Percentiles rank a stretch among this genome's conserved stretches.
These are phyloP conservation scores for Hyphantria cunea DNA, from an alignment of 1,140 invertebrate genomes.

Conservation along the genomic window DNA sequence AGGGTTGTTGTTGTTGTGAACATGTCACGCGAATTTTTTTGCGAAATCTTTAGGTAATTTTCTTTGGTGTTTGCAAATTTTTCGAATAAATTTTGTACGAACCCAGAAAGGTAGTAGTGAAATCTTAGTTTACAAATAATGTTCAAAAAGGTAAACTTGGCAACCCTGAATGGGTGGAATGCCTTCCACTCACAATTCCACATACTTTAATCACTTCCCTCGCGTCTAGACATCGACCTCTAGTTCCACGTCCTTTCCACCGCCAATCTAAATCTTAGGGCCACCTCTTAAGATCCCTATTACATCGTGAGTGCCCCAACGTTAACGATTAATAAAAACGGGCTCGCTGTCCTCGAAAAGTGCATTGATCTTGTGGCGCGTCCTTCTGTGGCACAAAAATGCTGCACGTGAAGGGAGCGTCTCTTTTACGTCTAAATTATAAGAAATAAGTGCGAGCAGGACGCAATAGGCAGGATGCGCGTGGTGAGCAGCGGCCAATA, in stretches of 20 bases:
- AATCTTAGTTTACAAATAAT: not conserved
- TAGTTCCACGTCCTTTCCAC: constrained; percentile 16
- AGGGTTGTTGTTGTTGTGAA: constrained; percentile 9
- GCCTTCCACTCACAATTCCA: constrained; percentile 53
- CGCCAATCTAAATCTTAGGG: constrained; percentile 58
- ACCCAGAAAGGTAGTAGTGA: too few relatives aligned
- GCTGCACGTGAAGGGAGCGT: constrained; percentile 69
- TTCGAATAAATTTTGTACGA: too few relatives aligned
- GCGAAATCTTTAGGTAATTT: too few relatives aligned
- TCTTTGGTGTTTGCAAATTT: too few relatives aligned
- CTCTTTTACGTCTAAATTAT: constrained; percentile 53
- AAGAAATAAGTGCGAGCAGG: constrained; percentile 55
- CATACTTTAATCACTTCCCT: constrained; percentile 72
- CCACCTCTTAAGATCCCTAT: constrained; percentile 56
- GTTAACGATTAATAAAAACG: constrained; percentile 71
- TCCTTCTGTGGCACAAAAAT: constrained; percentile 79
- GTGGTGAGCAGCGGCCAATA: constrained; percentile 76
- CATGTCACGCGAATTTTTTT: too few relatives aligned
- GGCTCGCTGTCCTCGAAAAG: constrained; percentile 75
- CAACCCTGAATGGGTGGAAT: constrained; percentile 48
- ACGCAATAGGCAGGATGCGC: constrained; percentile 75
- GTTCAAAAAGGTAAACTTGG: not conserved
- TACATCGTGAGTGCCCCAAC: constrained; percentile 44
- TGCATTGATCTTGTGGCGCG: constrained; percentile 77
- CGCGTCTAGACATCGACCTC: constrained; percentile 69